A percentile compares a stretch with the other conserved stretches of the same genome.
Evolutionary conservation across 64 coral and sea anemone genomes (phyloP).

Genomic region (Hydrozoanthus tunicans): DNA sequence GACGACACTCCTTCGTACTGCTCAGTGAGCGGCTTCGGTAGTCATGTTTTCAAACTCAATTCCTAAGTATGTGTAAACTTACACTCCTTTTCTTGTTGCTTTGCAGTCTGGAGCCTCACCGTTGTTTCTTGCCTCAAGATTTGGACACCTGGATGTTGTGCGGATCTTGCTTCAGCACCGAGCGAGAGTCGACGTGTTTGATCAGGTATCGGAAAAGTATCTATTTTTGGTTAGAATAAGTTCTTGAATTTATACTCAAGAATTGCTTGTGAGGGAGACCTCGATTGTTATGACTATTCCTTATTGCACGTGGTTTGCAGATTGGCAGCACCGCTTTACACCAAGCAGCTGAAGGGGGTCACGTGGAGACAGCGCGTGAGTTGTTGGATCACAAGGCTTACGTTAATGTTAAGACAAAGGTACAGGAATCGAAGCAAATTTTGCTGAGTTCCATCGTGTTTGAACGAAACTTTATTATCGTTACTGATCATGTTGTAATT

Average conservation of each 20-base stretch:
- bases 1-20: no score
- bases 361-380: slow-evolving; percentile 63
- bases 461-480: neutral
- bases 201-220: slow-evolving; percentile 54
- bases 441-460: neutral
- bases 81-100: no score
- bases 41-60: neutral
- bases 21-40: neutral
- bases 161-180: slow-evolving; percentile 66
- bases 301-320: slow-evolving; percentile 32
- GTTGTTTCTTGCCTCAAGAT: slow-evolving; percentile 78
- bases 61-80: no score
- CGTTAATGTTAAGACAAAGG: slow-evolving; percentile 67
- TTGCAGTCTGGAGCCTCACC: slow-evolving; percentile 67
- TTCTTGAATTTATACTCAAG: no score
- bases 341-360: slow-evolving; percentile 73
- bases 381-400: slow-evolving; percentile 52
- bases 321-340: slow-evolving; percentile 83
- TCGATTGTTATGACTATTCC: no score
- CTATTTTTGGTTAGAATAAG: no score
- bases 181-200: slow-evolving; percentile 91
- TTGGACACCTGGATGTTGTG: slow-evolving; percentile 88
- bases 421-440: neutral
- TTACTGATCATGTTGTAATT: no score
- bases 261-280: no score